phyloP scores from a whole-genome alignment of 2,113 vertebrate species.

The Oriolus oriolus region DNA sequence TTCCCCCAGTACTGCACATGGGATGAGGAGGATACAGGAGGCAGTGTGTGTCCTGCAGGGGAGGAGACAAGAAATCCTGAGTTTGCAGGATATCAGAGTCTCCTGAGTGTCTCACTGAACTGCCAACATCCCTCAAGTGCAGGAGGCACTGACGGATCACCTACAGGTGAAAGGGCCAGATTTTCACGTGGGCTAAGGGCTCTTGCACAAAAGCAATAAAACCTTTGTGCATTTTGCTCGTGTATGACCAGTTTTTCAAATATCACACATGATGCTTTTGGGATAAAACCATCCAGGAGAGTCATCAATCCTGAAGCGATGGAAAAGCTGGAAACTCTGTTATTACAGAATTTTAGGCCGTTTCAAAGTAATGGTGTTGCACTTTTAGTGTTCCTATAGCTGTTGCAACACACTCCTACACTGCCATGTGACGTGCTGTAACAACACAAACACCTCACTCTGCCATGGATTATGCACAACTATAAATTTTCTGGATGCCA shows the following conservation, averaged over 20 bases:
- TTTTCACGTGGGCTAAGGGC: not conserved
- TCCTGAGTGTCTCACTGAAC: rapidly evolving
- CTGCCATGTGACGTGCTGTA: rapidly evolving
- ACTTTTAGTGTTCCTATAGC: not conserved
- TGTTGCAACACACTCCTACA: not conserved
- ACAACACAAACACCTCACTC: not conserved
- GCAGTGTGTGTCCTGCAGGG: not conserved
- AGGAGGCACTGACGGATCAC: not conserved
- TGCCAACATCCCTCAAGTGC: not conserved
- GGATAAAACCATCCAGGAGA: not conserved
- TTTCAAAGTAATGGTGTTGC: not conserved
- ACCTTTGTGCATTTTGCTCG: not conserved
- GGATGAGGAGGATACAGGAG: not conserved
- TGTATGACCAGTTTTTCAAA: not conserved
- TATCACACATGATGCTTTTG: not conserved
- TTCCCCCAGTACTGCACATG: not conserved
- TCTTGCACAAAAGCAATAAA: not conserved
- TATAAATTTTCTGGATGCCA: not conserved
- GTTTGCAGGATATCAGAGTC: not conserved
- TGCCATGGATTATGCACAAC: not conserved
- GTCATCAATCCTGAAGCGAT: not conserved
- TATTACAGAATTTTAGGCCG: not conserved
- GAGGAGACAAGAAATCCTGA: not conserved
- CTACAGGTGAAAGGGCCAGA: not conserved
- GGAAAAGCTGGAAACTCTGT: not conserved